A percentile compares a stretch with the other conserved stretches of the same genome.
Evolutionary conservation across 92 coral and sea anemone genomes (phyloP).

Genomic region (Siderastrea radians): DNA sequence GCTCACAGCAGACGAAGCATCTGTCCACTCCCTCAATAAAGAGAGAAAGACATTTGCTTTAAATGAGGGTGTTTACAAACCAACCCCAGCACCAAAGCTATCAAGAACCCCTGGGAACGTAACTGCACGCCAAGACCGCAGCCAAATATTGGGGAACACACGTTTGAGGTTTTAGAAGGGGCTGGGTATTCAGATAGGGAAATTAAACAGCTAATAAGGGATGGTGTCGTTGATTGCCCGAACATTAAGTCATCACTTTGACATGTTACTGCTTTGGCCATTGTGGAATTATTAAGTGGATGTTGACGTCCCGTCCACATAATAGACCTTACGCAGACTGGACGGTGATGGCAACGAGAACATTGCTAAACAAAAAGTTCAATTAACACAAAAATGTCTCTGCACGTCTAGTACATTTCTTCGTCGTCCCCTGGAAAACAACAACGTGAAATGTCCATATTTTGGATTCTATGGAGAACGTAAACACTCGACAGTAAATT

Average conservation of each 20-base stretch:
- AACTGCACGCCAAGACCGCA: conserved; percentile 23
- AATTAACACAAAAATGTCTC: too few species aligned
- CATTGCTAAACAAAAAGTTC: too few species aligned
- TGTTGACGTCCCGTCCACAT: too few species aligned
- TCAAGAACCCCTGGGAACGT: conserved; percentile 74
- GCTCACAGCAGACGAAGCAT: conserved; percentile 82
- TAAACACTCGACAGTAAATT: too few species aligned
- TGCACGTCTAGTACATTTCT: too few species aligned
- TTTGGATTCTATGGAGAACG: too few species aligned
- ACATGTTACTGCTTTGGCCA: background rate
- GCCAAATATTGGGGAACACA: conserved; percentile 78
- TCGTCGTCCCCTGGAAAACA: too few species aligned
- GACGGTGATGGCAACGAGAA: too few species aligned
- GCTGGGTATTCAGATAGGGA: conserved; percentile 71
- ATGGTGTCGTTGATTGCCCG: conserved; percentile 75
- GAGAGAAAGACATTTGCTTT: conserved; percentile 68
- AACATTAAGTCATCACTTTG: conserved; percentile 73
- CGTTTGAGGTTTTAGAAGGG: conserved; percentile 79
- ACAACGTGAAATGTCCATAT: too few species aligned
- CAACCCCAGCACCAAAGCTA: conserved; percentile 69
- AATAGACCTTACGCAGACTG: too few species aligned
- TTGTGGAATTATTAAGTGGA: background rate
- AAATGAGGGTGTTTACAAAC: conserved; percentile 68
- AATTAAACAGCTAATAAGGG: conserved; percentile 60
- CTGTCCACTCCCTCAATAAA: background rate